phyloP scores from a whole-genome alignment of 2,888 invertebrate genomes.

The Drosophila affinis region DNA sequence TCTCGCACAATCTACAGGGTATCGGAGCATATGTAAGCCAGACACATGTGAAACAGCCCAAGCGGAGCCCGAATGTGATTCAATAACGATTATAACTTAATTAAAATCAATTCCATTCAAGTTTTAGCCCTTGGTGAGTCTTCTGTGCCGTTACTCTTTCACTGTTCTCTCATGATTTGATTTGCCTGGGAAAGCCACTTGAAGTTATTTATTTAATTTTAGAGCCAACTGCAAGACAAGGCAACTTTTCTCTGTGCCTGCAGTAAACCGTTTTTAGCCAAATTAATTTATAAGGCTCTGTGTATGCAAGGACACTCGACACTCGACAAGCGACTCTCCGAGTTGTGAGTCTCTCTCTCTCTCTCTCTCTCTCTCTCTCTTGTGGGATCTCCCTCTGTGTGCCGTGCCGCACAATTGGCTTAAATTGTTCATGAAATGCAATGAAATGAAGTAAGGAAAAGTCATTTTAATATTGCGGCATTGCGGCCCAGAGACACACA shows the following conservation, averaged over 20 bases:
- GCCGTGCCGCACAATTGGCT: slow-evolving; percentile 68
- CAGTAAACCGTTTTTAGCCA: slow-evolving; percentile 65
- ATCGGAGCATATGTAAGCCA: neutral
- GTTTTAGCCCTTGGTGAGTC: neutral
- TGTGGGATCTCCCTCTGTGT: neutral
- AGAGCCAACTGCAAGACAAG: slow-evolving; percentile 5
- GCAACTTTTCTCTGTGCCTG: slow-evolving; percentile 23
- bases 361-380: neutral
- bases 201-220: slow-evolving; percentile 41
- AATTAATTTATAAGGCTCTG: slow-evolving; percentile 71
- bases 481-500: slow-evolving; percentile 44
- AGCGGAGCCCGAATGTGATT: neutral
- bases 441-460: slow-evolving; percentile 78
- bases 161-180: slow-evolving; percentile 14
- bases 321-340: neutral
- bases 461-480: slow-evolving; percentile 77
- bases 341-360: too few species aligned
- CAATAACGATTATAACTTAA: slow-evolving; percentile 1
- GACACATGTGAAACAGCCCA: neutral
- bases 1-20: neutral
- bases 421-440: slow-evolving; percentile 80
- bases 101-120: neutral
- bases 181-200: slow-evolving; percentile 9
- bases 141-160: neutral
- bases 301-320: slow-evolving; percentile 57